Percentiles rank a stretch among this genome's conserved stretches.
Conservation (phyloP, 2,888 invertebrate genomes). For the Tachina lurida region DNA sequence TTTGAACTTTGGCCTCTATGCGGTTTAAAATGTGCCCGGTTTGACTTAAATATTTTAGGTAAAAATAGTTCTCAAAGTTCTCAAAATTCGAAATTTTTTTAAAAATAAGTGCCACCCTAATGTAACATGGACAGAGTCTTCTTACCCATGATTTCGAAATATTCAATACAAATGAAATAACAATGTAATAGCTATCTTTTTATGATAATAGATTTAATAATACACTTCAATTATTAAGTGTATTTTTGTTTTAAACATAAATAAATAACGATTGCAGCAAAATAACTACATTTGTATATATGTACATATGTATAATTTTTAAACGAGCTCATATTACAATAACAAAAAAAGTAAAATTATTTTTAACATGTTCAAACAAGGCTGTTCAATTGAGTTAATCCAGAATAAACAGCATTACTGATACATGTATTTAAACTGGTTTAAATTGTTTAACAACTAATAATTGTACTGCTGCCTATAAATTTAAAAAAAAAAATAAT, state of each 20-base stretch:
- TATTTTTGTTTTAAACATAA: constrained; percentile 3
- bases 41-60: too few species aligned
- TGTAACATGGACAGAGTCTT: too few species aligned
- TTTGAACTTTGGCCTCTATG: too few species aligned
- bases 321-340: constrained; percentile 25
- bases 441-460: constrained; percentile 54
- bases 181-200: neutral
- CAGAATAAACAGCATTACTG: constrained; percentile 29
- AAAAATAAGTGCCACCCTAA: too few species aligned
- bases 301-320: neutral
- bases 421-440: constrained; percentile 18
- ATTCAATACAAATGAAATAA: neutral
- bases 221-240: neutral
- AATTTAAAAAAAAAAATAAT: constrained; percentile 1
- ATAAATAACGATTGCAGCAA: constrained; percentile 1
- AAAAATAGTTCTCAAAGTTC: too few species aligned
- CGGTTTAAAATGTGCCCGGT: too few species aligned
- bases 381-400: constrained; percentile 29
- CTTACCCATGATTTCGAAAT: too few species aligned
- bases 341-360: constrained; percentile 24
- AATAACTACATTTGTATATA: neutral
- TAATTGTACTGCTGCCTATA: constrained; percentile 6
- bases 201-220: neutral
- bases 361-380: neutral
- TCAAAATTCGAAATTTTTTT: too few species aligned